A percentile compares a stretch with the other conserved stretches of the same genome.
These are phyloP conservation scores for Ditylenchus weischeri DNA, from an alignment of 2,888 invertebrate species.

Conservation along the genomic window DNA sequence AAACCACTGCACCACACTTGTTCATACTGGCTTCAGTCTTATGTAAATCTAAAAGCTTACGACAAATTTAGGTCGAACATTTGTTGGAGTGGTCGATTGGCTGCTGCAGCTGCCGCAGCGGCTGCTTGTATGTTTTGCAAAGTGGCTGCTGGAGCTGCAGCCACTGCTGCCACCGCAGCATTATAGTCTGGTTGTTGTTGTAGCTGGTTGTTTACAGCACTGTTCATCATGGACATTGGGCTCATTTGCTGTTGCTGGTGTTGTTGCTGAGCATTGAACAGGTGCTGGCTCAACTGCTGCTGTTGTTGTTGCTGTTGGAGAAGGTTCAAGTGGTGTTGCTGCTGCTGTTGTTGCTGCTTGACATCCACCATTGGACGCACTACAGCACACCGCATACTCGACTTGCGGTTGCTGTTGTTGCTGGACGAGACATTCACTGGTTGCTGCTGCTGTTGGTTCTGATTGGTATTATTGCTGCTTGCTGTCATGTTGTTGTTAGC, in stretches of 20 bases:
- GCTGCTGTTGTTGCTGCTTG: constrained; percentile 22
- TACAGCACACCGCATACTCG: constrained; percentile 30
- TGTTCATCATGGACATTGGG: constrained; percentile 6
- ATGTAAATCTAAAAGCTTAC: not conserved
- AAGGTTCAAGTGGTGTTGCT: constrained; percentile 16
- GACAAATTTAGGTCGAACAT: constrained; percentile 20
- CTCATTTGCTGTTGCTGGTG: constrained; percentile 10
- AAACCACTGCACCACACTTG: too few species aligned
- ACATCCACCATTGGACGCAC: constrained; percentile 30
- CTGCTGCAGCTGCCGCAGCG: constrained; percentile 31
- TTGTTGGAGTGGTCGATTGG: constrained; percentile 16
- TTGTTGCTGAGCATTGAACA: constrained; percentile 8
- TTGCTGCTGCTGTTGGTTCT: not conserved
- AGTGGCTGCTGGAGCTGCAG: constrained; percentile 28
- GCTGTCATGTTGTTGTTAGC: not conserved
- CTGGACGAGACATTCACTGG: not conserved
- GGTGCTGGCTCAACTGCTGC: not conserved
- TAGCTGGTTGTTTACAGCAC: not conserved
- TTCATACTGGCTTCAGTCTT: too few species aligned
- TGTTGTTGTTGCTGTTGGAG: constrained; percentile 22
- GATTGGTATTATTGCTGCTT: not conserved
- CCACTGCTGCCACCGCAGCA: constrained; percentile 18
- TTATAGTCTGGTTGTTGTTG: not conserved
- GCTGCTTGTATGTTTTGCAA: constrained; percentile 24
- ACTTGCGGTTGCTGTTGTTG: constrained; percentile 4